Evolutionary conservation across 2,888 invertebrate genomes (phyloP).

Genomic region (Caenorhabditis sp.): DNA sequence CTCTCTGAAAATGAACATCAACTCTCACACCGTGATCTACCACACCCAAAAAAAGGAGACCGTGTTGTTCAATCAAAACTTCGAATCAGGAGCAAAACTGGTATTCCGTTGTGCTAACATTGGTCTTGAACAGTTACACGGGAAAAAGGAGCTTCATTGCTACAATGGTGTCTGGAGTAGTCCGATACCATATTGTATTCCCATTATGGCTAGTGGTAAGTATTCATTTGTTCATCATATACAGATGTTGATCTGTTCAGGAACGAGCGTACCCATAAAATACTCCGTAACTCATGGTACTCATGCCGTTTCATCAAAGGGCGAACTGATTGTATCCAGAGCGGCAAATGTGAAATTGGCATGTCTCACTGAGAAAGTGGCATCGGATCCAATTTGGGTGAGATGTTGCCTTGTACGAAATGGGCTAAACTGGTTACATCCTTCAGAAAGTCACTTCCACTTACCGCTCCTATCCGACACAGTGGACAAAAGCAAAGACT

Average conservation of each 20-base stretch:
- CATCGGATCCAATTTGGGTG: conserved; percentile 77
- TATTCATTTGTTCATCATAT: background rate
- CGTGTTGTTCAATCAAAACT: conserved; percentile 81
- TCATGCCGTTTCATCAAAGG: conserved; percentile 76
- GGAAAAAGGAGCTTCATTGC: conserved; percentile 68
- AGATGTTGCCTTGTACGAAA: conserved; percentile 21
- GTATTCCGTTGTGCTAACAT: conserved; percentile 78
- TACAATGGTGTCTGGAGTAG: conserved; percentile 70
- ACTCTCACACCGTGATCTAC: conserved; percentile 73
- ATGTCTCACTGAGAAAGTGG: conserved; percentile 76
- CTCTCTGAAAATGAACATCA: conserved; percentile 71
- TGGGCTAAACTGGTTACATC: conserved; percentile 18
- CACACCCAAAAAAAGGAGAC: conserved; percentile 75
- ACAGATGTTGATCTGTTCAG: too few species aligned
- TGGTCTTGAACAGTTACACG: conserved; percentile 70
- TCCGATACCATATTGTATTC: conserved; percentile 69
- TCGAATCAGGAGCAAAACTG: conserved; percentile 75
- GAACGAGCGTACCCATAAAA: conserved; percentile 78
- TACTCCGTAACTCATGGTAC: conserved; percentile 79
- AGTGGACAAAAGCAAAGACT: conserved; percentile 77
- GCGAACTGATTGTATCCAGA: conserved; percentile 78
- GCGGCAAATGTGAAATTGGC: conserved; percentile 79
- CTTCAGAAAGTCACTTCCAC: conserved; percentile 81
- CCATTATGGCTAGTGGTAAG: conserved; percentile 56
- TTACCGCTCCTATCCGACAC: conserved; percentile 81